Percentiles rank a stretch among this genome's conserved stretches.
Evolutionary conservation across 2,888 invertebrate species (phyloP).

Genomic region (Elgonia sp.): DNA sequence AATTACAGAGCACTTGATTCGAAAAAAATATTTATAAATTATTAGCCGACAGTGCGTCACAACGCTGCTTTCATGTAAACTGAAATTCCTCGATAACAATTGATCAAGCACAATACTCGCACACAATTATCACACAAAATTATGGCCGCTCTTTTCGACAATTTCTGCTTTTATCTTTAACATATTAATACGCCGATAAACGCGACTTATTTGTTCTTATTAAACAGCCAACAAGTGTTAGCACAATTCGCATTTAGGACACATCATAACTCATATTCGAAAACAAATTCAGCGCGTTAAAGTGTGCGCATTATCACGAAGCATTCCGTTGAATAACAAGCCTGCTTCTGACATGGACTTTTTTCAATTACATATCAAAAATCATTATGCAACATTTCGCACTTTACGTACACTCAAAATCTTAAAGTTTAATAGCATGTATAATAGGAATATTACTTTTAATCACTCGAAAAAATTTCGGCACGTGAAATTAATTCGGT

Average conservation of each 20-base stretch:
- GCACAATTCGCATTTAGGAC: constrained; percentile 19
- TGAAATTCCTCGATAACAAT: constrained; percentile 33
- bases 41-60: too few relatives aligned
- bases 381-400: constrained; percentile 1
- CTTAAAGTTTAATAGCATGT: not conserved
- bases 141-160: not conserved
- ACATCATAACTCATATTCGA: not conserved
- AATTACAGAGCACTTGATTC: constrained; percentile 18
- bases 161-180: not conserved
- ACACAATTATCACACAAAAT: constrained; percentile 14
- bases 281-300: constrained; percentile 9
- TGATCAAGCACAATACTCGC: constrained; percentile 4
- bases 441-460: not conserved
- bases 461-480: not conserved
- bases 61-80: too few relatives aligned
- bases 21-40: not conserved
- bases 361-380: constrained; percentile 17
- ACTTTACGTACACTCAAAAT: constrained; percentile 8
- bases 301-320: constrained; percentile 8
- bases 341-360: too few relatives aligned
- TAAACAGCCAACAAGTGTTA: constrained; percentile 27
- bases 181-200: not conserved
- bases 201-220: constrained; percentile 30
- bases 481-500: constrained; percentile 32
- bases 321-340: constrained; percentile 10